These are phyloP conservation scores for Arenaria interpres DNA, from an alignment of 2,113 vertebrate species.

Conservation along the genomic window DNA sequence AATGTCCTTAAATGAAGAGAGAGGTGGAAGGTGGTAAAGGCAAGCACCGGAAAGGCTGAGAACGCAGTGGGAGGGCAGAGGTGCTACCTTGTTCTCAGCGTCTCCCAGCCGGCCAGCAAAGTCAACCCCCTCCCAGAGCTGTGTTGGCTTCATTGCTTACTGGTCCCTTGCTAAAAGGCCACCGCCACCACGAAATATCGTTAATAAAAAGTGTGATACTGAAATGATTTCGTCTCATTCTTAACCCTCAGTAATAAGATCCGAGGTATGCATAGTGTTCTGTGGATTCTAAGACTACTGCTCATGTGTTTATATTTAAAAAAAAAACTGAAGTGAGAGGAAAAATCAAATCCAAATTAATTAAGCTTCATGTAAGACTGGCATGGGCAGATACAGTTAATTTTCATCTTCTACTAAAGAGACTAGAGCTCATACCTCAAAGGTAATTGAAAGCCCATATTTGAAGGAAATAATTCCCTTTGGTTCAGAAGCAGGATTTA, in stretches of 20 bases:
- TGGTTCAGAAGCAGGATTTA: slow-evolving; percentile 40
- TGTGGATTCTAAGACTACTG: neutral
- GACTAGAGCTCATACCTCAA: slow-evolving; percentile 51
- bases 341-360: slow-evolving; percentile 53
- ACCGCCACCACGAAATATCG: fast-evolving
- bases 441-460: slow-evolving; percentile 51
- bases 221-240: neutral
- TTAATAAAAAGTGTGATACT: neutral
- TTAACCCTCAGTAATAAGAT: neutral
- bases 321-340: neutral
- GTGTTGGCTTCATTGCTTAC: neutral
- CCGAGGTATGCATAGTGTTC: neutral
- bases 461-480: slow-evolving; percentile 61
- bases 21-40: neutral
- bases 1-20: neutral
- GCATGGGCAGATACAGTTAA: slow-evolving; percentile 25
- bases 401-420: slow-evolving; percentile 18
- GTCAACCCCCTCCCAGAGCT: fast-evolving
- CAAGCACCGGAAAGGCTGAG: neutral
- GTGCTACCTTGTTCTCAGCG: fast-evolving
- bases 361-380: slow-evolving; percentile 24
- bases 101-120: neutral
- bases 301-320: neutral
- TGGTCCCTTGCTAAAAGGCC: neutral
- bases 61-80: fast-evolving